Evolutionary conservation across 2,888 invertebrate genomes (phyloP).

Genomic region (Lithosia quadra): DNA sequence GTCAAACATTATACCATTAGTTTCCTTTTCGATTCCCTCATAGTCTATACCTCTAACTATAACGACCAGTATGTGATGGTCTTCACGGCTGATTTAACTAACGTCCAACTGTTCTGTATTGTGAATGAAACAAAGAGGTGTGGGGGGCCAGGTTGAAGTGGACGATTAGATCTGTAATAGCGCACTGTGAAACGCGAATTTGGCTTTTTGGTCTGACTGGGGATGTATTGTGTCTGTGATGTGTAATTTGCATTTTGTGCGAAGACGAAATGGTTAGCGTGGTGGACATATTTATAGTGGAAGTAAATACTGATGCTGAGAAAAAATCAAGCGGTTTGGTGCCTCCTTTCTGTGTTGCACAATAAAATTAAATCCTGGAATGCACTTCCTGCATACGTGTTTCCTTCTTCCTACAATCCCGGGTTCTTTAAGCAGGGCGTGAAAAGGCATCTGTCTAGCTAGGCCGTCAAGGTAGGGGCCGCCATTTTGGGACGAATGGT

Average conservation of each 20-base stretch:
- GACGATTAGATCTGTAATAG: slow-evolving; percentile 14
- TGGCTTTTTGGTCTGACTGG: slow-evolving; percentile 7
- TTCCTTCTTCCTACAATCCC: no score
- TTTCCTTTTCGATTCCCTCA: slow-evolving; percentile 34
- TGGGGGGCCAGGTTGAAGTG: slow-evolving; percentile 22
- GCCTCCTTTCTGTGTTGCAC: no score
- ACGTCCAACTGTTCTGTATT: slow-evolving; percentile 16
- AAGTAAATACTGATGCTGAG: no score
- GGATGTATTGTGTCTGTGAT: not conserved
- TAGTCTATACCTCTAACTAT: slow-evolving; percentile 30
- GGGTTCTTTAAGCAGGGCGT: no score
- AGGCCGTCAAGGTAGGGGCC: no score
- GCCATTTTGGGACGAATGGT: no score
- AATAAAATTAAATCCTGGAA: no score
- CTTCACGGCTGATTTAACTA: slow-evolving; percentile 36
- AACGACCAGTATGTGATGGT: slow-evolving; percentile 18
- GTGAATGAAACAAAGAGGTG: slow-evolving; percentile 34
- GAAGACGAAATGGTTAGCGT: not conserved
- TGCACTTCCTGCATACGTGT: no score
- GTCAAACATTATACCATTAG: slow-evolving; percentile 31
- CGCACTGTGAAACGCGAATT: slow-evolving; percentile 2
- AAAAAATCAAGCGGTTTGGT: no score
- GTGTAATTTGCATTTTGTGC: not conserved
- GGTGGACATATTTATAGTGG: not conserved
- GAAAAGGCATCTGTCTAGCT: no score